Conservation (phyloP, 2,888 invertebrate species). For the Hanleya hanleyi region DNA sequence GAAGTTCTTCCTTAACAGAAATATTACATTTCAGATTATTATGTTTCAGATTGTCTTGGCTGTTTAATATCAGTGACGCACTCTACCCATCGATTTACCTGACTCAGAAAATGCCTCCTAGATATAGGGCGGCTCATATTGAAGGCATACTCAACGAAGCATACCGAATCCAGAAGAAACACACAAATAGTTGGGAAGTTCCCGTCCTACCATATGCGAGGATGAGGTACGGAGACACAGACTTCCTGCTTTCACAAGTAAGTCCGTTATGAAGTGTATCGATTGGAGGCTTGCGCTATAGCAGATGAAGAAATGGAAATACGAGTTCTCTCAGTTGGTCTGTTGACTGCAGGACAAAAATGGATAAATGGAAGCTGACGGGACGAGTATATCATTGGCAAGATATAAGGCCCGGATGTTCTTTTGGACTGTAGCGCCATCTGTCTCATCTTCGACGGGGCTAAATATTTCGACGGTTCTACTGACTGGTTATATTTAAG, state of each 20-base stretch:
- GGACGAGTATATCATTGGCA: background rate
- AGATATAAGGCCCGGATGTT: too few species aligned
- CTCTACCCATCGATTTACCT: constrained; percentile 85
- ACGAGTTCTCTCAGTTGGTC: background rate
- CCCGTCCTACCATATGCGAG: constrained; percentile 50
- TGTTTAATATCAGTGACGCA: constrained; percentile 80
- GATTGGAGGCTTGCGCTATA: background rate
- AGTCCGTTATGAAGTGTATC: background rate
- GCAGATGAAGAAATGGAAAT: background rate
- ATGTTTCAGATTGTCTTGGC: constrained; percentile 77
- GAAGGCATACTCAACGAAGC: constrained; percentile 50
- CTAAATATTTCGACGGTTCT: too few species aligned
- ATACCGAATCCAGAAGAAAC: constrained; percentile 45
- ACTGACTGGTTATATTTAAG: too few species aligned
- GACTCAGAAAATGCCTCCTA: constrained; percentile 23
- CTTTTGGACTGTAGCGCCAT: too few species aligned
- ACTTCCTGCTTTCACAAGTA: constrained; percentile 46
- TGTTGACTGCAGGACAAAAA: too few species aligned
- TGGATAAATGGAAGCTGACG: background rate
- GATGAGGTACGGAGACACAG: constrained; percentile 46
- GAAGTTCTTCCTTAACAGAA: too few species aligned
- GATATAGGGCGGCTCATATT: constrained; percentile 31
- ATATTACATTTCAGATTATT: background rate
- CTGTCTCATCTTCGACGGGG: too few species aligned
- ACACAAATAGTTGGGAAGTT: constrained; percentile 22